Percentiles rank a stretch among this genome's conserved stretches.
phyloP scores from a whole-genome alignment of 2,797 vertebrate species.

The Pseudochaenichthys georgianus region DNA sequence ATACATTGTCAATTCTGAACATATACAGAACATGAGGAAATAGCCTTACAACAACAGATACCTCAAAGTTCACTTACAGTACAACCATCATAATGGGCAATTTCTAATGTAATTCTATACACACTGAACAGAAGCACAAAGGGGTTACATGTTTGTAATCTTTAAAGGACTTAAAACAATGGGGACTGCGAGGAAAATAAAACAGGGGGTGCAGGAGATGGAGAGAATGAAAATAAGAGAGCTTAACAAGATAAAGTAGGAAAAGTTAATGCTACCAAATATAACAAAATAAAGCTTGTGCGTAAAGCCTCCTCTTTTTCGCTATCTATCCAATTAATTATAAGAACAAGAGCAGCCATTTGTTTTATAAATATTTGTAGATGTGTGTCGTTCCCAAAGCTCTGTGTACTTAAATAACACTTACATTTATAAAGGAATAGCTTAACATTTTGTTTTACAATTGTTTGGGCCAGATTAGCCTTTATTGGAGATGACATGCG shows the following conservation, averaged over 20 bases:
- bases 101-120: neutral
- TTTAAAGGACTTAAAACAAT: neutral
- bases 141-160: neutral
- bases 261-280: conserved; percentile 5
- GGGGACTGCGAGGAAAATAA: neutral
- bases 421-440: neutral
- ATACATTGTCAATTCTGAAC: neutral
- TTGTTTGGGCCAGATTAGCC: no score
- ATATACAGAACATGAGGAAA: neutral
- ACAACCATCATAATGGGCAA: conserved; percentile 2
- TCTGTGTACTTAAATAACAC: conserved; percentile 1
- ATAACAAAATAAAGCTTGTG: neutral
- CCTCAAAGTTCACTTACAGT: no score
- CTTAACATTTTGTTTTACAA: neutral
- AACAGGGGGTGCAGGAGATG: neutral
- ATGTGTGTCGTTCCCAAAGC: conserved; percentile 8
- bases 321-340: conserved; percentile 34
- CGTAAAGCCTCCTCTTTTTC: neutral
- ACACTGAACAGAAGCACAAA: neutral
- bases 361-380: conserved; percentile 24
- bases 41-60: neutral
- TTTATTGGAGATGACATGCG: no score
- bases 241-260: neutral
- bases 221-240: neutral
- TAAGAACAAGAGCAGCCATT: neutral